Percentiles rank a stretch among this genome's conserved stretches.
Conservation (phyloP, 53 echinoderm and acorn worm species). For the Echinometra lucunter region DNA sequence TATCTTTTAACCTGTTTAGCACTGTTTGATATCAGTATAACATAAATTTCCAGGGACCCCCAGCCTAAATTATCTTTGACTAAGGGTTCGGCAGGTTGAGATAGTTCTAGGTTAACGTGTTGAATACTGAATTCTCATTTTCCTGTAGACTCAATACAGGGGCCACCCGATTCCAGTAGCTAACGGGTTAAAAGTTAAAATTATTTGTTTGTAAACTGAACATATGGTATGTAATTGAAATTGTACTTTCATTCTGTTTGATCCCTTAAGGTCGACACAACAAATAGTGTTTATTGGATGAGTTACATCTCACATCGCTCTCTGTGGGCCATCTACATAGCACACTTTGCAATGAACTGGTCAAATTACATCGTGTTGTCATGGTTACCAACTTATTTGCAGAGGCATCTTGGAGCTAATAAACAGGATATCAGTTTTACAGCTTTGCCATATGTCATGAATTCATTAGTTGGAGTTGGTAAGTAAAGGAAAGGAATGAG, state of each 20-base stretch:
- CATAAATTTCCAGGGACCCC: too few species aligned
- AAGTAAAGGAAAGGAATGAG: conserved; percentile 55
- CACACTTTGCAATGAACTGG: conserved; percentile 99
- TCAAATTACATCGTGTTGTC: conserved; percentile 98
- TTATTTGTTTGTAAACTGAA: background rate
- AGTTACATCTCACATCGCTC: conserved; percentile 89
- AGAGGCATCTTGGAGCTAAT: conserved; percentile 88
- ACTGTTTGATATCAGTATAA: too few species aligned
- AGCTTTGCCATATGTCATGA: conserved; percentile 95
- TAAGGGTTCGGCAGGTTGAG: too few species aligned
- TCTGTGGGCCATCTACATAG: conserved; percentile 96
- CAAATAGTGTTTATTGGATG: conserved; percentile 89
- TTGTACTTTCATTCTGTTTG: background rate
- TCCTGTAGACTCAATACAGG: too few species aligned
- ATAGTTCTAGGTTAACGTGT: too few species aligned
- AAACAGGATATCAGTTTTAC: conserved; percentile 94
- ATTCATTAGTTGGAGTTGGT: conserved; percentile 96
- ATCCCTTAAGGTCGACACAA: conserved; percentile 88
- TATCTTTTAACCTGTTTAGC: background rate
- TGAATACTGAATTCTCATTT: too few species aligned
- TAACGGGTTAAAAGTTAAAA: too few species aligned
- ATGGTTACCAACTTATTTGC: conserved; percentile 96
- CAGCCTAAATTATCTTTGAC: too few species aligned
- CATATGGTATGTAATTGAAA: background rate
- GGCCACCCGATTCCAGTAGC: too few species aligned